Evolutionary conservation across 2,888 invertebrate species (phyloP), one percentile per base, ranked within the genome.

Genomic region (Onthophagus sagittarius): DNA sequence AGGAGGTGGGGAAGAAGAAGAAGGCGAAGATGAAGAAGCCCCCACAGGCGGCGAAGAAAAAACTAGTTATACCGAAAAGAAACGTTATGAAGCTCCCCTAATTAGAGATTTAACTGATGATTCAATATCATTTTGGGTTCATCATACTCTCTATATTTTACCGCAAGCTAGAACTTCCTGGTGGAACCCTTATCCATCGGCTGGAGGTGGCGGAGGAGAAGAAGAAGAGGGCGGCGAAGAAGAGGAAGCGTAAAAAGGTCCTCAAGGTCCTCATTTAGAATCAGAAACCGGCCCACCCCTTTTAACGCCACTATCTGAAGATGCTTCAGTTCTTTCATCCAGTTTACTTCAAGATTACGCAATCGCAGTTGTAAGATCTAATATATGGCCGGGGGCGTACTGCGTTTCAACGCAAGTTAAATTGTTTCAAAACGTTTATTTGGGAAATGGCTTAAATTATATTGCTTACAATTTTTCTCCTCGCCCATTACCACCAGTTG

Each of bases 351-450:
- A 91, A 2, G 91, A 92, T 77, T 89, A 90, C 77, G 90, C 94
- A 5, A 84, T 94, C 14, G 91, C 91, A 1, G 84, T 90, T 3
- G 85, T 94, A 71, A 87, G 92, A 71, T 96, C 96, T 2, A 93
- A 93, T 82, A 81, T 94, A 15, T 97, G 97, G 97, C 95, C 96
- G 0, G 97, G 97, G 0, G 95, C 96, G 5, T 91, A 89, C 76
- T 92, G 94, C 0, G 93, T 94, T 79, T 89, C 92, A 13, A 84
- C 83, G 0, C 83, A 84, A 78, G 83, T 82, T 5, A 85, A 84
- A 78, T 15, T 80, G 0, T 85, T 84, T 74, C 82, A 83, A 64
- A 85, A 85, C 76, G 75, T 84, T 72, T 85, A 85, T 76, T 76
- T 85, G n/a, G 84, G 84, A 80, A 92, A 90, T 90, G 96, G 94